Evolutionary conservation across 2,888 invertebrate species (phyloP), one percentile per base, ranked within the genome.

Genomic region (Lissocephala sabroskyi): DNA sequence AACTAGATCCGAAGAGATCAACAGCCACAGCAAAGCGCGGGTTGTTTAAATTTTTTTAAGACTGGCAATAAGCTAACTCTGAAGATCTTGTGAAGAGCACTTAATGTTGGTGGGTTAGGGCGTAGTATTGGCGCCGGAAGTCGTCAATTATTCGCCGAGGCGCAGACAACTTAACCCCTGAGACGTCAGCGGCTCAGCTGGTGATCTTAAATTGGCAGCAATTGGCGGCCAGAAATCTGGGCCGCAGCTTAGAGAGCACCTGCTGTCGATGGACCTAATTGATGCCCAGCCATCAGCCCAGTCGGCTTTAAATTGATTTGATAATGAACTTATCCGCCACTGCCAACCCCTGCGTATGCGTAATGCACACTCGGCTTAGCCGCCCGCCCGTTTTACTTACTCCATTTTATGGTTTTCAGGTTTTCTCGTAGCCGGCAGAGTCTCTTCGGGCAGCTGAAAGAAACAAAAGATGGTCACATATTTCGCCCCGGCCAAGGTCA

Each of bases 251-350:
- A 44, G 50, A 45, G 52, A 56, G 64, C 64, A 67, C 65, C 64
- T 64, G 63, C 28, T 37, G 9, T 26, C 35, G 4, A 23, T 45
- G 16, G 14, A 44, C 40, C 41, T 56, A 46, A 41, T 49, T 40
- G 56, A 62, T 62, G 56, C 44, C 30, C 46, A 10, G 42, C 18
- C 54, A 48, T 40, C 43, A n/a, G 33, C 32, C 23, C 33, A 52
- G 36, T 47, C 3, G 14, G 14, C 3, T 33, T 5, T 45, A 44
- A 71, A 74, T 78, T 75, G 61, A 57, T 62, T 60, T 59, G 74
- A 58, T 68, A 76, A 63, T 74, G 74, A 78, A 74, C 78, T 60
- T 59, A 59, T 50, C 49, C 42, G 44, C 17, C n/a, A 13, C 18
- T 10, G 26, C 40, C 37, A 46, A 35, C 35, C 29, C 11, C 13